phyloP scores from a whole-genome alignment of 2,888 invertebrate genomes.

The Pollenia angustigena region DNA sequence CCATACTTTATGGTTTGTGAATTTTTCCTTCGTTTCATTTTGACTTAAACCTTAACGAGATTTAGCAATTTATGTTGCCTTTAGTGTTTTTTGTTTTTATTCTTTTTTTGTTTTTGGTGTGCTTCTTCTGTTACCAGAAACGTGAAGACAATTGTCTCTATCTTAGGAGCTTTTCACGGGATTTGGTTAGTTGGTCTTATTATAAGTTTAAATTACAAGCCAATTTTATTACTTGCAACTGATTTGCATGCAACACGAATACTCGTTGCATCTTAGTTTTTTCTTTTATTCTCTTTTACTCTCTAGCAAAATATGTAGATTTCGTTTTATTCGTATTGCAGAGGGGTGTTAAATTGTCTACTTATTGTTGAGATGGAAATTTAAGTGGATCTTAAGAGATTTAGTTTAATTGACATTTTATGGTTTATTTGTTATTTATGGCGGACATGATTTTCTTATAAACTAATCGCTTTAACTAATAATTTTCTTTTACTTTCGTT shows the following conservation, averaged over 20 bases:
- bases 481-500: slow-evolving; percentile 47
- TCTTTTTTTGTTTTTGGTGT: background rate
- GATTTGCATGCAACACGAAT: slow-evolving; percentile 81
- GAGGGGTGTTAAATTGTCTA: slow-evolving; percentile 73
- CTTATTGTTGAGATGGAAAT: slow-evolving; percentile 62
- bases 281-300: slow-evolving; percentile 73
- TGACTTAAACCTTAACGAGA: slow-evolving; percentile 65
- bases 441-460: slow-evolving; percentile 63
- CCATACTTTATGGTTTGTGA: slow-evolving; percentile 73
- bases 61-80: slow-evolving; percentile 71
- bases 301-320: background rate
- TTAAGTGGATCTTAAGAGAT: slow-evolving; percentile 73
- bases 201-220: slow-evolving; percentile 73
- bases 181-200: slow-evolving; percentile 69
- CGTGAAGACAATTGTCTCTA: slow-evolving; percentile 62
- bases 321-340: slow-evolving; percentile 55
- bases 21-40: slow-evolving; percentile 33
- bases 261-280: slow-evolving; percentile 75
- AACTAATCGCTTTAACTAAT: slow-evolving; percentile 46
- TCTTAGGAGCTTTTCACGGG: slow-evolving; percentile 54
- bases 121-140: slow-evolving; percentile 16
- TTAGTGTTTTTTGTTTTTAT: slow-evolving; percentile 11
- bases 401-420: slow-evolving; percentile 73
- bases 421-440: slow-evolving; percentile 71
- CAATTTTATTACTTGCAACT: slow-evolving; percentile 74